Base-by-base conservation (phyloP, 2,888 invertebrate species). In the Xylophagus ater region DNA sequence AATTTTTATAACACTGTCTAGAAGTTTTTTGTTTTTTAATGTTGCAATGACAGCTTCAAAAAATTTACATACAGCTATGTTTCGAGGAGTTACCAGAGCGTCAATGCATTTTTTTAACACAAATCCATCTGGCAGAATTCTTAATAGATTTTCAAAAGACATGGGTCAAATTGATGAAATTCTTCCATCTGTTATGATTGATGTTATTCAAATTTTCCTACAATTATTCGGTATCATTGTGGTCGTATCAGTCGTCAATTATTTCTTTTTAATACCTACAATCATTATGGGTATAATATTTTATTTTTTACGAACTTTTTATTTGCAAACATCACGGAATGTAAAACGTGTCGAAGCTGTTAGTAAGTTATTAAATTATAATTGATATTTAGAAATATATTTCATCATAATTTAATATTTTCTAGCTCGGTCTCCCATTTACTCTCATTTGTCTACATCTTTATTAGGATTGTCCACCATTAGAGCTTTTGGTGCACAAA, bases 351-450 rank as follows among this genome's bases (percentile, higher is more conserved):
- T 84, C 59, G 83, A 84, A 70, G 83, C 82, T 62, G 74, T 80
- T 59, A 81, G 82, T 83, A 68, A 76, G 81, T 78, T n/a, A n/a
- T n/a, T n/a, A n/a, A n/a, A n/a, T n/a, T n/a, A n/a, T n/a, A n/a
- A n/a, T n/a, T n/a, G n/a, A n/a, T n/a, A n/a, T n/a, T n/a, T n/a
- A n/a, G n/a, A n/a, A n/a, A n/a, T n/a, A n/a, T n/a, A n/a, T n/a
- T n/a, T n/a, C n/a, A n/a, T n/a, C n/a, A n/a, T n/a, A n/a, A n/a
- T n/a, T n/a, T n/a, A n/a, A n/a, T n/a, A n/a, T n/a, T n/a, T 57
- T 61, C 30, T 67, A 88, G 88, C 89, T 46, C 80, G 92, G 43
- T 92, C 92, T 53, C 96, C 96, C 0, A 87, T 97, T n/a, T 96
- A 93, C 67, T 84, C 86, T 3, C 93, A 94, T 57, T 67, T 96